These are phyloP conservation scores for Leptinotarsa defecta DNA, from an alignment of 1,140 invertebrate genomes.

Conservation along the genomic window DNA sequence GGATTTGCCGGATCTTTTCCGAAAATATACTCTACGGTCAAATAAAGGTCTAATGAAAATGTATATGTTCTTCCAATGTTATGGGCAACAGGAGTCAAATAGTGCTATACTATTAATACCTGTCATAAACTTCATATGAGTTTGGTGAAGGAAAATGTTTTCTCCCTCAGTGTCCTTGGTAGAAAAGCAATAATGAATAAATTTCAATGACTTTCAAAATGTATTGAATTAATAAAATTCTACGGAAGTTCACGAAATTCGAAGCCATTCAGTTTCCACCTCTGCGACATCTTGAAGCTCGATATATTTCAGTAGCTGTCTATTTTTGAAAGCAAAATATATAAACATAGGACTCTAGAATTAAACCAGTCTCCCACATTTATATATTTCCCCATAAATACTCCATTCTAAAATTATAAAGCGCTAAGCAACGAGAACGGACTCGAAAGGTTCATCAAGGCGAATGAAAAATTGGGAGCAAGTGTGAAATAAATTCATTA, in stretches of 20 bases:
- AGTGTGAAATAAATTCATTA: not conserved
- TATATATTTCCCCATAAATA: not conserved
- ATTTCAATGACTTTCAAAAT: too few species aligned
- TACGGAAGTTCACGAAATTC: not conserved
- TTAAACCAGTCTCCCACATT: constrained; percentile 15
- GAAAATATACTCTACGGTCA: too few species aligned
- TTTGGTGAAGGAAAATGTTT: too few species aligned
- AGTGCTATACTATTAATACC: too few species aligned
- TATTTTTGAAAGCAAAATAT: constrained; percentile 21
- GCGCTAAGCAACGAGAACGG: not conserved
- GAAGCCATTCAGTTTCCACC: not conserved
- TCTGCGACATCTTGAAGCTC: constrained; percentile 14
- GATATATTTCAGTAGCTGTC: constrained; percentile 5
- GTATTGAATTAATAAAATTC: not conserved
- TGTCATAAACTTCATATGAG: too few species aligned
- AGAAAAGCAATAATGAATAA: too few species aligned
- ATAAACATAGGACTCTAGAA: constrained; percentile 18
- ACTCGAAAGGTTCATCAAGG: not conserved
- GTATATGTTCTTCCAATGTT: too few species aligned
- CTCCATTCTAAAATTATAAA: constrained; percentile 6
- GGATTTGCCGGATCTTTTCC: too few species aligned
- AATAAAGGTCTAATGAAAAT: too few species aligned
- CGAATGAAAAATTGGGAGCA: not conserved
- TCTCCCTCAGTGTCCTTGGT: too few species aligned
- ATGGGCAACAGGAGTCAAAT: too few species aligned